Base-by-base conservation (phyloP, 2,888 invertebrate genomes). In the Perizoma affinitatum region DNA sequence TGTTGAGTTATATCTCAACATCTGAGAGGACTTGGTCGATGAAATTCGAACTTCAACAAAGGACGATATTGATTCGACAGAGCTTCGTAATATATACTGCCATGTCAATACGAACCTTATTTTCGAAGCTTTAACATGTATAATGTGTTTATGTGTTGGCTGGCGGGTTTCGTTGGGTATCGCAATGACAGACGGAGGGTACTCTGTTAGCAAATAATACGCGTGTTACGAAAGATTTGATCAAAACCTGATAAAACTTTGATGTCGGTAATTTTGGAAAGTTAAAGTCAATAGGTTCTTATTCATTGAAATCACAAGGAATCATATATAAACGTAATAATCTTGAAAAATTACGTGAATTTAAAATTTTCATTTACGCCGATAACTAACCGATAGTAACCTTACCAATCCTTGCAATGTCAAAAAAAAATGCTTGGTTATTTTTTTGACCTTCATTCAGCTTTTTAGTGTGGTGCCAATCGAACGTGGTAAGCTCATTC, bases 141-240 rank as follows among this genome's bases (percentile, higher is more conserved):
- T 45, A 38, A 8, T 57, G 53, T 59, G 6, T 11, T n/a, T 9
- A 47, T 54, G 69, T 66, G 63, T 63, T 50, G 57, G 69, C 68
- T 62, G 64, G 64, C 65, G 59, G 22, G 22, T 22, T 22, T 22
- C 22, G 22, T 22, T 22, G 3, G 22, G 22, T 22, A 22, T 46
- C 42, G 65, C 69, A 67, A 70, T 74, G 73, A 67, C 71, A 74
- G 69, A 69, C 74, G 67, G 67, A 70, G 71, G 70, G 68, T 70
- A 61, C 55, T 68, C 61, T 62, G 54, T 59, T 63, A 61, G 65
- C 63, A 68, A 74, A 72, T 66, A 66, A 54, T 66, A 67, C 58
- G 53, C 63, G 58, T 67, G 64, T 61, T 61, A 56, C 61, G 55
- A 69, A 46, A 67, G 51, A 66, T 69, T 60, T 64, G 52, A 63